These are phyloP conservation scores for Otus sunia DNA, from an alignment of 2,113 vertebrate species.

Conservation along the genomic window DNA sequence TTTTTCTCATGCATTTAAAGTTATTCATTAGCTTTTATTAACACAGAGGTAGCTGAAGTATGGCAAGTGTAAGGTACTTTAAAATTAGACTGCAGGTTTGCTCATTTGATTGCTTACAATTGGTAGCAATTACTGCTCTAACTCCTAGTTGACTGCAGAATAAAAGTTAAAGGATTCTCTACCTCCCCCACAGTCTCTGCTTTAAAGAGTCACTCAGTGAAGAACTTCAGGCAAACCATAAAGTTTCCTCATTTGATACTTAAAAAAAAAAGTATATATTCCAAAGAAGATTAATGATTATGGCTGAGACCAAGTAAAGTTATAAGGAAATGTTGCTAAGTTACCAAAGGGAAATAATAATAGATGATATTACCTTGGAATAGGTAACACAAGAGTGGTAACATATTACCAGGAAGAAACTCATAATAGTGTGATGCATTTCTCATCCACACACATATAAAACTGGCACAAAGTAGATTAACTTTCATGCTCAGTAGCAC, in stretches of 20 bases:
- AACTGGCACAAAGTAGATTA: not conserved
- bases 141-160: not conserved
- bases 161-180: not conserved
- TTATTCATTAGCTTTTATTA: not conserved
- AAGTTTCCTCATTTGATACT: not conserved
- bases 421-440: fast-evolving
- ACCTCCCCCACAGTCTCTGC: not conserved
- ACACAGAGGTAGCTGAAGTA: not conserved
- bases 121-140: not conserved
- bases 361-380: not conserved
- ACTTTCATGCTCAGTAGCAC: not conserved
- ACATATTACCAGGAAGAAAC: not conserved
- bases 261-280: not conserved
- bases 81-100: not conserved
- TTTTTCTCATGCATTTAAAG: not conserved
- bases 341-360: not conserved
- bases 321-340: not conserved
- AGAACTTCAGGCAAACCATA: not conserved
- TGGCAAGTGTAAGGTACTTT: not conserved
- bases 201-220: not conserved
- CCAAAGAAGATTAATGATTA: not conserved
- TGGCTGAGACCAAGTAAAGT: not conserved
- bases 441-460: not conserved
- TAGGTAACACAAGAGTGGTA: not conserved
- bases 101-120: not conserved